Conservation (phyloP, 92 coral and sea anemone genomes). For the Phenganax stokvisi region DNA sequence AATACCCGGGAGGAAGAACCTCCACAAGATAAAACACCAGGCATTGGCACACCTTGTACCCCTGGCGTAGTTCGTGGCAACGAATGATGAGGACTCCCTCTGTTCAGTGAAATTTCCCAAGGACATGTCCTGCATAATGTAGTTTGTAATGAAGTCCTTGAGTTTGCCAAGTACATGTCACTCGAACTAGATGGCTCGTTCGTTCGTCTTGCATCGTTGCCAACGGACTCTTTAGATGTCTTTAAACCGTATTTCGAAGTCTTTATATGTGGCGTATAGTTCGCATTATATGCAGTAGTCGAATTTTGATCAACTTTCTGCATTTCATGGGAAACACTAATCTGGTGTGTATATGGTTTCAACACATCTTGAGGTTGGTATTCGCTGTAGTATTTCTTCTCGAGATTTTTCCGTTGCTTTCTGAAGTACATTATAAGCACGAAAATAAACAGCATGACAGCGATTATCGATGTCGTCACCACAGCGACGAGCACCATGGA, state of each 20-base stretch:
- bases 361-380: conserved; percentile 15
- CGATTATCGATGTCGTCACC: conserved; percentile 60
- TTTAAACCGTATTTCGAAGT: neutral
- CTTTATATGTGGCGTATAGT: neutral
- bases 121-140: neutral
- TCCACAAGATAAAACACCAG: neutral
- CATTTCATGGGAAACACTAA: conserved; percentile 11
- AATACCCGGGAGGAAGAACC: conserved; percentile 5
- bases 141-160: conserved; percentile 1
- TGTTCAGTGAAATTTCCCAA: neutral
- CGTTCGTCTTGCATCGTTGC: neutral
- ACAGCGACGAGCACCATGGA: conserved; percentile 65
- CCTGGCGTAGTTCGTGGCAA: neutral
- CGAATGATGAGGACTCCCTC: conserved; percentile 16
- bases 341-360: neutral
- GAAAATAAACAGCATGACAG: neutral
- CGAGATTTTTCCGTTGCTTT: conserved; percentile 32
- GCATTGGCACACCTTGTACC: neutral
- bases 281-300: neutral
- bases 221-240: neutral
- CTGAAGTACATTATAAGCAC: conserved; percentile 25
- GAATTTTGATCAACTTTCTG: conserved; percentile 1
- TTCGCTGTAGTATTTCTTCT: conserved; percentile 17
- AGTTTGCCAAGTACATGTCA: conserved; percentile 2
- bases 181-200: neutral